Conservation (phyloP, 1,140 invertebrate species). For the Drosophila oshimai region DNA sequence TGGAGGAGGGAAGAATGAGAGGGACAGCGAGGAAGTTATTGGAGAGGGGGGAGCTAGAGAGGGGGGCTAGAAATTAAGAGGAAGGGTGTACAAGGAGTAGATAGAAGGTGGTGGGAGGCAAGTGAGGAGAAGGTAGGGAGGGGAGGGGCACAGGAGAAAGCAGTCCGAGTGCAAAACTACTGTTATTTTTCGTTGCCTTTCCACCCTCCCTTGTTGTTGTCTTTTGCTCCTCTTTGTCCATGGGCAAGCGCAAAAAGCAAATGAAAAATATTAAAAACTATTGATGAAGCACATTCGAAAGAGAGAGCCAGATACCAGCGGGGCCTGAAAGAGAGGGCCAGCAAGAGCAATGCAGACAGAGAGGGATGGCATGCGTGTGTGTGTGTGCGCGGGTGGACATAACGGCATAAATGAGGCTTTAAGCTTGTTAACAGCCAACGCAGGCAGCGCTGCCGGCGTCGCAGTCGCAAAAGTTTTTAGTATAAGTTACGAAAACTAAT, state of each 20-base stretch:
- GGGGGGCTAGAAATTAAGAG: not conserved
- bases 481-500: constrained; percentile 45
- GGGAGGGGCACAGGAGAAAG: not conserved
- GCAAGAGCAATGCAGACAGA: not conserved
- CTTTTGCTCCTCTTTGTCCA: constrained; percentile 2
- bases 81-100: not conserved
- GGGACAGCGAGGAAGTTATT: not conserved
- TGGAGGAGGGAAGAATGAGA: not conserved
- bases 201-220: not conserved
- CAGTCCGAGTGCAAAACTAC: constrained; percentile 7
- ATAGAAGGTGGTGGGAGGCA: not conserved
- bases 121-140: too few species aligned
- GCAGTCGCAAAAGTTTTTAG: constrained; percentile 36
- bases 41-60: not conserved
- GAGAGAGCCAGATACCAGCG: constrained; percentile 24
- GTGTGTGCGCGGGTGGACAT: constrained; percentile 59
- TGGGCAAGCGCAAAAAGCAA: constrained; percentile 37
- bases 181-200: constrained; percentile 17
- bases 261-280: constrained; percentile 73
- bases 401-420: constrained; percentile 80
- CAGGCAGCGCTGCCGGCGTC: constrained; percentile 4
- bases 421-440: constrained; percentile 68
- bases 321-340: constrained; percentile 19
- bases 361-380: constrained; percentile 2
- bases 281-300: constrained; percentile 80